Conservation (phyloP, 2,888 invertebrate genomes). For the Oxytorus armatus region DNA sequence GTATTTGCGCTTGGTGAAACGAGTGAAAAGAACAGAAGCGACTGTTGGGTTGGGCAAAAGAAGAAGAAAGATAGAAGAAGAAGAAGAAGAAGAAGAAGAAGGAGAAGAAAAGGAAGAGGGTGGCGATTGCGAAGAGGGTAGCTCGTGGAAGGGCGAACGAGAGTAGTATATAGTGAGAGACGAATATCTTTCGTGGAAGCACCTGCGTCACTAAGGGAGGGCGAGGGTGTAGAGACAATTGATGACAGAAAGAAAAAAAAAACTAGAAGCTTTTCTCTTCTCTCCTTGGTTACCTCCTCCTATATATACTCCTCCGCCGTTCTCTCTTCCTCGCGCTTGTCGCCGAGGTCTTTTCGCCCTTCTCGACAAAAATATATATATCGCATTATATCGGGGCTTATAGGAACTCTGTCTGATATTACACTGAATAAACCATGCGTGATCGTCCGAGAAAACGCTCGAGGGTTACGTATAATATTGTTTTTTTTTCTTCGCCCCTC, state of each 20-base stretch:
- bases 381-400: conserved; percentile 68
- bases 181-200: conserved; percentile 70
- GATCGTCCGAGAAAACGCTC: conserved; percentile 58
- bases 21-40: conserved; percentile 40
- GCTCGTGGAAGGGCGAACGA: conserved; percentile 22
- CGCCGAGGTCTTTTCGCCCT: conserved; percentile 65
- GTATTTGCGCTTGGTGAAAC: conserved; percentile 60
- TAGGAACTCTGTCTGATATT: conserved; percentile 58
- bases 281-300: conserved; percentile 18
- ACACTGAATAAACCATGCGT: conserved; percentile 67
- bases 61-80: conserved; percentile 40
- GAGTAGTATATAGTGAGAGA: conserved; percentile 52
- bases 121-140: conserved; percentile 47
- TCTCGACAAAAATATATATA: conserved; percentile 63
- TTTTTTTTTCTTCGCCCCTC: conserved; percentile 23
- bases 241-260: conserved; percentile 72
- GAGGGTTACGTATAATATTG: conserved; percentile 52
- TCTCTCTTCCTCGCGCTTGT: conserved; percentile 49
- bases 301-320: background rate
- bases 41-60: conserved; percentile 32
- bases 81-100: conserved; percentile 37
- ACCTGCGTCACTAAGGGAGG: conserved; percentile 72
- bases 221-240: conserved; percentile 72
- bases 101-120: conserved; percentile 34
- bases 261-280: conserved; percentile 64